These are phyloP conservation scores for Cercopithecus neglectus DNA, from an alignment of 2,797 vertebrate species.

Conservation along the genomic window DNA sequence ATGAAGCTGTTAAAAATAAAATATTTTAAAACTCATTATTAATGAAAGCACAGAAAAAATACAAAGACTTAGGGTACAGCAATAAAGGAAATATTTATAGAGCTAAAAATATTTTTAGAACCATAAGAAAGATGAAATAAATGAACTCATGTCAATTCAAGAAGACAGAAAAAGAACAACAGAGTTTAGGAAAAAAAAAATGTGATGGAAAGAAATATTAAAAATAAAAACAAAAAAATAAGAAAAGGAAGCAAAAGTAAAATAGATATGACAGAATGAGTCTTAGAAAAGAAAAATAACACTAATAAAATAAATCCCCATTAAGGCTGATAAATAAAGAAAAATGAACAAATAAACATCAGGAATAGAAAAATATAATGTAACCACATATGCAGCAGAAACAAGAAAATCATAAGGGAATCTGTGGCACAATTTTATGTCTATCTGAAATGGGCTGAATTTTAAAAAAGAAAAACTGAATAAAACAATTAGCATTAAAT, in stretches of 20 bases:
- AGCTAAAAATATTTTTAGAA: not conserved
- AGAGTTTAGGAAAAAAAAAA: not conserved
- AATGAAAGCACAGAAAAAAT: not conserved
- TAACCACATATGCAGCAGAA: not conserved
- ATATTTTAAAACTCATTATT: not conserved
- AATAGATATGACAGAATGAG: not conserved
- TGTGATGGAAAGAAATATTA: not conserved
- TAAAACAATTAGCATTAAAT: not conserved
- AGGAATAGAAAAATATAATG: not conserved
- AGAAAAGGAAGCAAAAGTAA: not conserved
- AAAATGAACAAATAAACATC: not conserved
- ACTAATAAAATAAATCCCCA: not conserved
- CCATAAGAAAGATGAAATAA: not conserved
- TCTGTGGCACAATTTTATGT: not conserved
- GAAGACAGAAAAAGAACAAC: not conserved
- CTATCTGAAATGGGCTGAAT: not conserved
- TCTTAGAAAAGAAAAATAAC: not conserved
- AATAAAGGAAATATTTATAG: not conserved
- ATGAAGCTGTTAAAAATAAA: not conserved
- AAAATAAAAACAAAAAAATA: not conserved
- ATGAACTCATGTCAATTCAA: not conserved
- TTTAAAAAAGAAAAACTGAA: not conserved
- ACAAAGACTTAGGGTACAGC: not conserved
- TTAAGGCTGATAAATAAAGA: not conserved
- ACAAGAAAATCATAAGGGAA: not conserved